Conservation (phyloP, 2,888 invertebrate genomes). For the Morpho deidamia region DNA sequence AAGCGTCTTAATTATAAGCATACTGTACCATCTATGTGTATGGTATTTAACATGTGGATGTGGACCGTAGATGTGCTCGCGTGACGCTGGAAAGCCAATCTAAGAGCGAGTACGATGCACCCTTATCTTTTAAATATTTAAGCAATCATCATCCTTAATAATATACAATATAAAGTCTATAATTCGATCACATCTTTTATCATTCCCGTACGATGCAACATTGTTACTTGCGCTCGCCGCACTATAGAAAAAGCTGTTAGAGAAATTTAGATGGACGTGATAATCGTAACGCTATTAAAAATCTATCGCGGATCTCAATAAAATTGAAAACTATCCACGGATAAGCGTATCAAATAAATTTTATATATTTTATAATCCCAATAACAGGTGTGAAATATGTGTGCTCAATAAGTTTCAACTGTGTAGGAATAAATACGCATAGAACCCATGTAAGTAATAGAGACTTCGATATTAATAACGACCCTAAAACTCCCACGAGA, state of each 20-base stretch:
- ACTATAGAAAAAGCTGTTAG: constrained; percentile 25
- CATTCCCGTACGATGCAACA: background rate
- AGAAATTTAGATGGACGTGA: constrained; percentile 41
- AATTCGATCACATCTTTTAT: constrained; percentile 5
- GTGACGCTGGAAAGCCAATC: constrained; percentile 31
- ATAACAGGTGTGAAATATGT: too few relatives aligned
- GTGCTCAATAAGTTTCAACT: too few relatives aligned
- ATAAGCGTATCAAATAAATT: constrained; percentile 23
- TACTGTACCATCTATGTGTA: constrained; percentile 32
- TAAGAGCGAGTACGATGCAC: constrained; percentile 14
- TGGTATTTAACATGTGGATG: constrained; percentile 41
- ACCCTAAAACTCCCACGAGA: constrained; percentile 59
- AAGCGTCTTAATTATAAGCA: constrained; percentile 29
- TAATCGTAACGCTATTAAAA: constrained; percentile 38
- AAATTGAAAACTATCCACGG: constrained; percentile 32
- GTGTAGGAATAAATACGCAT: too few relatives aligned
- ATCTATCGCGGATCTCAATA: constrained; percentile 35
- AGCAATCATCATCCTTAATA: constrained; percentile 7
- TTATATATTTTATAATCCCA: constrained; percentile 1
- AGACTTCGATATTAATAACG: constrained; percentile 57
- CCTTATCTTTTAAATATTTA: constrained; percentile 6
- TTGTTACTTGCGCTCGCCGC: constrained; percentile 15
- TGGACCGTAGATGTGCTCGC: constrained; percentile 33
- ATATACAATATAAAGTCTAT: constrained; percentile 10
- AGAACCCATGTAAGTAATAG: constrained; percentile 23